These are phyloP conservation scores for Vimba vimba DNA, from an alignment of 2,113 vertebrate species.

Conservation along the genomic window DNA sequence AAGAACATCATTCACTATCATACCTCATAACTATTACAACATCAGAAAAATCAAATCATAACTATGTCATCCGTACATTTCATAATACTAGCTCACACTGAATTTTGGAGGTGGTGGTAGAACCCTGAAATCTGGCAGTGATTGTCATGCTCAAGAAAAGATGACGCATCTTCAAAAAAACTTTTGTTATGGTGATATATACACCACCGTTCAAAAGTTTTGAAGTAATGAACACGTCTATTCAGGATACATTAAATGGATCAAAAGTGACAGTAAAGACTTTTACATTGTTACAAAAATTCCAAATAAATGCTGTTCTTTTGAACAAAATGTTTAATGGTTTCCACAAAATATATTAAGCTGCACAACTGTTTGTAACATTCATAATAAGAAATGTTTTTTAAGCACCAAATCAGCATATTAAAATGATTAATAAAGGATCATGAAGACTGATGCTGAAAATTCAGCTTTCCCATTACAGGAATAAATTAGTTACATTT, in stretches of 20 bases:
- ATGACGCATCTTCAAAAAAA: not conserved
- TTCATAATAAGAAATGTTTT: not conserved
- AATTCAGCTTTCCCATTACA: no score
- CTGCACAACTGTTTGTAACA: not conserved
- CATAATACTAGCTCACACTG: not conserved
- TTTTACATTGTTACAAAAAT: not conserved
- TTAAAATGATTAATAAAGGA: not conserved
- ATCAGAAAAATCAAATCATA: slow-evolving; percentile 30
- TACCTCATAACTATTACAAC: slow-evolving; percentile 31
- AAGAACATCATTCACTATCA: not conserved
- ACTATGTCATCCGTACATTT: not conserved
- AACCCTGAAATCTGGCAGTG: not conserved
- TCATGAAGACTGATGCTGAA: no score
- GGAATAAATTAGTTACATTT: no score
- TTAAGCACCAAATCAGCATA: not conserved
- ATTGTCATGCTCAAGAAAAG: not conserved
- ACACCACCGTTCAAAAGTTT: not conserved
- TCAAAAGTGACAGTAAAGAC: not conserved
- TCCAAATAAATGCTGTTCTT: not conserved
- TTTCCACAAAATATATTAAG: not conserved
- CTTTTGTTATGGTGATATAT: not conserved
- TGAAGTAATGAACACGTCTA: not conserved
- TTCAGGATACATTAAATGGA: not conserved
- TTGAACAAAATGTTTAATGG: no score
- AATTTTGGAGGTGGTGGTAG: not conserved